Percentiles rank a stretch among this genome's conserved stretches.
These are phyloP conservation scores for Falco naumanni DNA, from an alignment of 2,797 vertebrate genomes.

Conservation along the genomic window DNA sequence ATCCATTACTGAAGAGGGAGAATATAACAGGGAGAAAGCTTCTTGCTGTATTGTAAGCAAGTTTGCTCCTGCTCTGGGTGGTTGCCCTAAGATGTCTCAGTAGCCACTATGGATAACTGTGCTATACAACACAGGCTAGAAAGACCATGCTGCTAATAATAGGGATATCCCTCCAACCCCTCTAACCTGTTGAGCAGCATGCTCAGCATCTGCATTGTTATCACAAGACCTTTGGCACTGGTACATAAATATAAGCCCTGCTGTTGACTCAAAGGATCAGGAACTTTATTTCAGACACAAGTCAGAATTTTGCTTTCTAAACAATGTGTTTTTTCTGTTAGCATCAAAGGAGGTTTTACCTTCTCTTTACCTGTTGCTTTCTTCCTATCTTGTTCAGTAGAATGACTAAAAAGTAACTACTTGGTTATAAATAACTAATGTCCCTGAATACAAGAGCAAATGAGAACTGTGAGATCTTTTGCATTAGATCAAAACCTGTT, in stretches of 20 bases:
- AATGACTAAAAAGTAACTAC: constrained; percentile 28
- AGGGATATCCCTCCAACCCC: neutral
- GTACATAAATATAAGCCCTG: neutral
- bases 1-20: neutral
- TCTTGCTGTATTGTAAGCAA: neutral
- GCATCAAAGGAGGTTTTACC: neutral
- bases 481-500: constrained; percentile 40
- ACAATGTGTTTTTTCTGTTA: neutral
- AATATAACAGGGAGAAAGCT: neutral
- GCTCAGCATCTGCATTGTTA: neutral
- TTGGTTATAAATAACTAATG: constrained; percentile 59
- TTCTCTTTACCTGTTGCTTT: neutral
- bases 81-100: neutral
- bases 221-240: neutral
- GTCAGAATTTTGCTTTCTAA: neutral
- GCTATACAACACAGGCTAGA: neutral
- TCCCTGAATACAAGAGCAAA: constrained; percentile 22
- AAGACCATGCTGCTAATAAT: neutral
- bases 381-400: neutral
- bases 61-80: neutral
- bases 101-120: neutral
- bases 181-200: neutral
- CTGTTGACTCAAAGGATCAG: neutral
- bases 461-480: constrained; percentile 13
- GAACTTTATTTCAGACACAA: neutral